These are phyloP conservation scores for Drosophila paramelanica DNA, from an alignment of 2,888 invertebrate genomes.

Conservation along the genomic window DNA sequence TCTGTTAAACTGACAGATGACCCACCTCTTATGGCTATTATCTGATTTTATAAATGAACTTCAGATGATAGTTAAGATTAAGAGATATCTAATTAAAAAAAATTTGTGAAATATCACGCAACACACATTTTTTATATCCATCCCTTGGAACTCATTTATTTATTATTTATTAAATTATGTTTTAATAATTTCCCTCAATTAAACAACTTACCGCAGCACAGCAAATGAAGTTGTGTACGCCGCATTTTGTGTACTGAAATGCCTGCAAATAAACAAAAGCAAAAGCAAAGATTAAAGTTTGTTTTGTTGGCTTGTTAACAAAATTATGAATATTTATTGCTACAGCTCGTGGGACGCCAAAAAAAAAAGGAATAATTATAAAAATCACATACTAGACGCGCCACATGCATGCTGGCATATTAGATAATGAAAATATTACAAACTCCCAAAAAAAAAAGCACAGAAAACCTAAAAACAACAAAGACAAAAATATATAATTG, in stretches of 20 bases:
- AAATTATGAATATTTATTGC: conserved; percentile 73
- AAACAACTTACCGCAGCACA: conserved; percentile 74
- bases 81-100: background rate
- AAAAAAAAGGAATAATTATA: conserved; percentile 14
- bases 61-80: background rate
- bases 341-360: conserved; percentile 65
- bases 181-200: conserved; percentile 2
- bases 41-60: background rate
- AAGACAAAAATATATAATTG: conserved; percentile 58
- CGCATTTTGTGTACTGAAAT: conserved; percentile 75
- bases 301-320: conserved; percentile 44
- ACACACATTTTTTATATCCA: no score
- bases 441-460: conserved; percentile 18
- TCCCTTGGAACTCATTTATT: background rate
- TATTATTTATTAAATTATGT: background rate
- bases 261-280: conserved; percentile 66
- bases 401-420: conserved; percentile 33
- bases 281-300: conserved; percentile 35
- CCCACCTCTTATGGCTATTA: background rate
- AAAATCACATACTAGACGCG: conserved; percentile 32
- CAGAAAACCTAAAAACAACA: conserved; percentile 26
- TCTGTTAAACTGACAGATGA: background rate
- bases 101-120: background rate
- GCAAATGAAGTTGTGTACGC: conserved; percentile 56
- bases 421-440: conserved; percentile 67